Evolutionary conservation across 2,113 vertebrate species (phyloP), one percentile per base, ranked within the genome.

Genomic region (Meleagris gallopavo): DNA sequence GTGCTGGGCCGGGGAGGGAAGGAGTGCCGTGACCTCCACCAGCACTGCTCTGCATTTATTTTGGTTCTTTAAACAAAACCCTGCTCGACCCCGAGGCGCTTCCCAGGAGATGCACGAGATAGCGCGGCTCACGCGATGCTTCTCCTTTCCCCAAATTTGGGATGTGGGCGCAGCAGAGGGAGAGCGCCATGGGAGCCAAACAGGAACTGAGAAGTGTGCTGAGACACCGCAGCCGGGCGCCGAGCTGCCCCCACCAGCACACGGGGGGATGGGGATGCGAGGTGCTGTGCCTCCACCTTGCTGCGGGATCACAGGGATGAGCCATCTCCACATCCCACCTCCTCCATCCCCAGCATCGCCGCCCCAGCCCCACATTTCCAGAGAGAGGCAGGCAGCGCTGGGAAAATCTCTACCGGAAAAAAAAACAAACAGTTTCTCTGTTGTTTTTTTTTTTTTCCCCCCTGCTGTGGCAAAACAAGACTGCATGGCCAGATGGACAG

Each of bases 41-140:
- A 90, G 93, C 88, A 55, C 88, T 79, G 88, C 3, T 6, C 36
- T 0, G 10, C 62, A 86, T 94, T 96, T 94, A 95, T 93, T 96
- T 95, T 85, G 84, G 70, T 60, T 86, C 72, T 90, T 88, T 95
- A 96, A 96, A 96, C 88, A 96, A 93, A 95, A 94, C 83, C 86
- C 82, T 1, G 8, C 65, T 46, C 11, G 29, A 91, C 95, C 90
- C 94, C 50, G 93, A 91, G 86, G 79, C 83, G 10, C 92, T 95
- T 89, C 82, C 73, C 71, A 11, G 1, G 79, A 74, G 45, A 77
- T 0, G 25, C 76, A 66, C 4, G 6, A 58, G 61, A 80, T 41
- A 2, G 52, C 52, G 9, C 3, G 3, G n/a, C 72, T 52, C 2
- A 2, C 40, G 90, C 94, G 89, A 45, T 34, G 73, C 50, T 38